Conservation (phyloP, 2,113 vertebrate genomes). For the Hystrix brachyura region DNA sequence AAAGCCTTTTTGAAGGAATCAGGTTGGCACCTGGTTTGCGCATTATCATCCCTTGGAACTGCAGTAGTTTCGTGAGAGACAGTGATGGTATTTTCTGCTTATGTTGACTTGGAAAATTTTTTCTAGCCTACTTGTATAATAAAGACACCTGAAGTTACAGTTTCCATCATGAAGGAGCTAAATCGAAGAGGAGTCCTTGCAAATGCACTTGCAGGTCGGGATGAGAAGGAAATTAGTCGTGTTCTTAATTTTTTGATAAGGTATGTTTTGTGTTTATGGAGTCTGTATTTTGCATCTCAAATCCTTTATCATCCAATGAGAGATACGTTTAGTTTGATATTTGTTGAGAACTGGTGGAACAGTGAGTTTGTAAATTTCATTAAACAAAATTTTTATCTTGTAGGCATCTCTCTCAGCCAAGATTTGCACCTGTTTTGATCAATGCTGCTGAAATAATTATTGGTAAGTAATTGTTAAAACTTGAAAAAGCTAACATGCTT, state of each 20-base stretch:
- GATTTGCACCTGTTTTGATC: constrained; percentile 93
- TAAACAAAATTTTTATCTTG: constrained; percentile 76
- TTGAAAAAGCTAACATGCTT: background rate
- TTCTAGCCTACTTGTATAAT: constrained; percentile 87
- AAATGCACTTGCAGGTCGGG: constrained; percentile 96
- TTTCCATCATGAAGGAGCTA: constrained; percentile 96
- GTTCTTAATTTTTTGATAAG: constrained; percentile 95
- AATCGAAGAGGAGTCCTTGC: constrained; percentile 95
- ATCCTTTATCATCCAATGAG: constrained; percentile 12
- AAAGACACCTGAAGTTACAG: constrained; percentile 93
- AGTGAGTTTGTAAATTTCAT: constrained; percentile 49
- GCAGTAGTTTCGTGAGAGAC: background rate
- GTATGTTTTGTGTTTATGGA: constrained; percentile 85
- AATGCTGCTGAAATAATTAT: constrained; percentile 94
- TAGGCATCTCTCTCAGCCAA: constrained; percentile 94
- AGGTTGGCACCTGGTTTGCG: background rate
- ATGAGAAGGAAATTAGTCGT: constrained; percentile 92
- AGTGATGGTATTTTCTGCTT: background rate
- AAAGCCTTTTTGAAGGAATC: background rate
- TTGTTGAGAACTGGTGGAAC: constrained; percentile 10
- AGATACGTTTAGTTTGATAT: constrained; percentile 41
- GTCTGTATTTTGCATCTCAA: constrained; percentile 34
- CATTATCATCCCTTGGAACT: background rate
- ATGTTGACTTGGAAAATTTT: background rate
- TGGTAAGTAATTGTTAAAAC: constrained; percentile 88